Conservation (phyloP, 2,797 vertebrate species). For the Eospalax fontanierii region DNA sequence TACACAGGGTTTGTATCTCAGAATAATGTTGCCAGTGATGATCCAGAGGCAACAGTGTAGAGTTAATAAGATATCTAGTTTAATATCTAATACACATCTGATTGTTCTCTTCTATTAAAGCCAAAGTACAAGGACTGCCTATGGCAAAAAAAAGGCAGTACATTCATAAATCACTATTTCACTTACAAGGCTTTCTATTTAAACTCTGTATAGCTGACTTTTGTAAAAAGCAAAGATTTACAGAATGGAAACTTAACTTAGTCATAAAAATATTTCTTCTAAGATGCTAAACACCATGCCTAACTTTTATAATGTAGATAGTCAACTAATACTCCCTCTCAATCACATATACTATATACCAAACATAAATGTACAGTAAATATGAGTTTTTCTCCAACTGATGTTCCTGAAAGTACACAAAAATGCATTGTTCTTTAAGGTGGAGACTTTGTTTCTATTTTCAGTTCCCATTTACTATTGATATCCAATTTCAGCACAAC, state of each 20-base stretch:
- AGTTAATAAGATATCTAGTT: slow-evolving; percentile 39
- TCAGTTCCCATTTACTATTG: not conserved
- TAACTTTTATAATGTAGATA: not conserved
- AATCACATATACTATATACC: not conserved
- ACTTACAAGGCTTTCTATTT: not conserved
- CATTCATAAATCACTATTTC: slow-evolving; percentile 39
- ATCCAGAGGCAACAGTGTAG: not conserved
- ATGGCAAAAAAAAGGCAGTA: slow-evolving; percentile 44
- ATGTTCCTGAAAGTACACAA: not conserved
- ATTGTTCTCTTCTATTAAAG: slow-evolving; percentile 57
- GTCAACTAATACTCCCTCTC: not conserved
- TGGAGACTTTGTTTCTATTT: not conserved
- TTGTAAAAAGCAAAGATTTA: slow-evolving; percentile 42
- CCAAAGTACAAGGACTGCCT: not conserved
- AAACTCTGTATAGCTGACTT: not conserved
- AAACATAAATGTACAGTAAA: slow-evolving; percentile 12
- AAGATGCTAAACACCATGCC: not conserved
- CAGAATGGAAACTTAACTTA: slow-evolving; percentile 50
- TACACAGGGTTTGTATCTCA: not conserved
- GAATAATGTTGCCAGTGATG: not conserved
- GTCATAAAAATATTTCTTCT: slow-evolving; percentile 29
- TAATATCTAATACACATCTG: slow-evolving; percentile 2
- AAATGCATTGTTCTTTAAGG: not conserved
- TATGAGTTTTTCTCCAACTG: not conserved
- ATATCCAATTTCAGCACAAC: not conserved